Base-by-base conservation (phyloP, 2,113 vertebrate species). In the Paramisgurnus dabryanus region DNA sequence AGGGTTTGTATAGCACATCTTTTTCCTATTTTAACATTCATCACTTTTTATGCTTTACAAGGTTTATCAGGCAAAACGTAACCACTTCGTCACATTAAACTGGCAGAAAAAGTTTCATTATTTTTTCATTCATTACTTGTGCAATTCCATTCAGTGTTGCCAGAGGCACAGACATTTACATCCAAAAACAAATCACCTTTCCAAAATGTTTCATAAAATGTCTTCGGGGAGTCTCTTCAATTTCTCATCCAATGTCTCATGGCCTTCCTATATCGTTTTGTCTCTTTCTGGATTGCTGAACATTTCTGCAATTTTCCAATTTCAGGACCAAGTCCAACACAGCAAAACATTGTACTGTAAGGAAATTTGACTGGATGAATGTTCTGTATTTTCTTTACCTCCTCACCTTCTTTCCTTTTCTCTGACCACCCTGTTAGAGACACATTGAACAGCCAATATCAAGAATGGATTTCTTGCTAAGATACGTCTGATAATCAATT, bases 391-490 rank as follows among this genome's bases (percentile, higher is more conserved):
- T 15, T 6, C 53, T 47, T 39, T 7, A n/a, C n/a, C 64, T 60
- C 60, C 69, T 71, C n/a, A 60, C 53, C 74, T 41, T 45, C 5
- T n/a, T 58, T 18, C 22, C 39, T 53, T 72, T 40, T 72, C 22
- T 61, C 49, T 13, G 50, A 61, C 64, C 12, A 34, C 41, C 55
- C 66, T 13, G 8, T 18, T 10, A 6, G 15, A 73, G n/a, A 67
- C 61, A 65, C 76, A 74, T 50, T 80, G 58, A 78, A 60, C 74
- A 66, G 78, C 58, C 80, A 76, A 83, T 86, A 82, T 82, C 57
- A 73, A 80, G 80, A 84, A 69, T 79, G 75, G 83, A 86, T 85
- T 84, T 83, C 80, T 76, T 67, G 69, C 74, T 40, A 78, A 81
- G 70, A 78, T 67, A 47, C 61, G 67, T 50, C 55, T 49, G 45